Conservation (phyloP, 2,113 vertebrate species). For the Eulemur macaco region DNA sequence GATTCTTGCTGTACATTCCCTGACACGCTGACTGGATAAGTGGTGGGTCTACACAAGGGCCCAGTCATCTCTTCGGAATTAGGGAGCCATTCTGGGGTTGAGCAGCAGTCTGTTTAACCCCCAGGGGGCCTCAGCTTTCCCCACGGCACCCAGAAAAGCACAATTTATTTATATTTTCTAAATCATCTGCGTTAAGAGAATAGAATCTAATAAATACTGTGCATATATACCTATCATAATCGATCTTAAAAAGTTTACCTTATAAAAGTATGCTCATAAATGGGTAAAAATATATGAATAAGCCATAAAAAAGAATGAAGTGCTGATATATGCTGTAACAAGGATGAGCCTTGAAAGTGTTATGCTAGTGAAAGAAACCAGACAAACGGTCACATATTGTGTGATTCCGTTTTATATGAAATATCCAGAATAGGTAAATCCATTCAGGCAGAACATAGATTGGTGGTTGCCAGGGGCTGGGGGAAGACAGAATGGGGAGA, state of each 20-base stretch:
- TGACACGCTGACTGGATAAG: background rate
- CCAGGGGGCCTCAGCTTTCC: conserved; percentile 18
- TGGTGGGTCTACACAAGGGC: background rate
- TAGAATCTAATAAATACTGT: conserved; percentile 11
- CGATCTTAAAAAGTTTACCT: background rate
- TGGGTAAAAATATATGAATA: background rate
- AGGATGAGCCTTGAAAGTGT: background rate
- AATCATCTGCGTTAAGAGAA: background rate
- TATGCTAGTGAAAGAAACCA: background rate
- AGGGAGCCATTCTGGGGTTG: background rate
- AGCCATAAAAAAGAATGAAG: background rate
- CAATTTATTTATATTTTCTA: background rate
- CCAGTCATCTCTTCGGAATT: background rate
- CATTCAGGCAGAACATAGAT: background rate
- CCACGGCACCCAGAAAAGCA: background rate
- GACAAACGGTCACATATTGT: background rate
- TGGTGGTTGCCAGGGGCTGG: background rate
- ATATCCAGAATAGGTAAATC: background rate
- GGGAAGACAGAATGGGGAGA: background rate
- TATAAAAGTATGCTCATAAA: background rate
- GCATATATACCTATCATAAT: background rate
- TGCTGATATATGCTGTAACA: background rate
- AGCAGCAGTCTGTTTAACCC: background rate
- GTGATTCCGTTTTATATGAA: background rate
- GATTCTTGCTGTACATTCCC: background rate